These are phyloP conservation scores for Aphodius sticticus DNA, from an alignment of 2,888 invertebrate genomes.

Conservation along the genomic window DNA sequence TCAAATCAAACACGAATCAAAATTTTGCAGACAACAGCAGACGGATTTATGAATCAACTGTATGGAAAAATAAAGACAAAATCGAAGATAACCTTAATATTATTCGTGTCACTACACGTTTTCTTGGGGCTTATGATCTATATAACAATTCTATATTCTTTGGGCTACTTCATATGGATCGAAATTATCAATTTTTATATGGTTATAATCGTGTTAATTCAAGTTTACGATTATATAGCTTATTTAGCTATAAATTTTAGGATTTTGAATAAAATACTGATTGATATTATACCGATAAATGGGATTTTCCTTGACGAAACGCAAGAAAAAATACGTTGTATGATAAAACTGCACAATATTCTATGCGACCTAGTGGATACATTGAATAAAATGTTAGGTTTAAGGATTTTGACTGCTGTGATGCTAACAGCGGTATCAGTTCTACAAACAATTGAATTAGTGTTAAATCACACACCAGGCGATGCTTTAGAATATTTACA, in stretches of 20 bases:
- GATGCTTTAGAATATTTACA: not conserved
- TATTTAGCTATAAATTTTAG: not conserved
- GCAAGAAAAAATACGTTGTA: not conserved
- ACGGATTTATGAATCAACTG: not conserved
- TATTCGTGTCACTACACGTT: not conserved
- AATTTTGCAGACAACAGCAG: not conserved
- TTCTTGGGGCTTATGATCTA: not conserved
- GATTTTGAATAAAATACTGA: not conserved
- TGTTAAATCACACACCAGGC: constrained; percentile 5
- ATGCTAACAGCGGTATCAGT: constrained; percentile 15
- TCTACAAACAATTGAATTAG: constrained; percentile 17
- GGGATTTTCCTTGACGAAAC: not conserved
- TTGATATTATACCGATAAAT: not conserved
- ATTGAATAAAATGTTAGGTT: constrained; percentile 24
- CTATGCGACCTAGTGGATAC: constrained; percentile 24
- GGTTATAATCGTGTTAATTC: constrained; percentile 15
- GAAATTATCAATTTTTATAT: constrained; percentile 10
- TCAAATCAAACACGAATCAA: not conserved
- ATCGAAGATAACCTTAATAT: not conserved
- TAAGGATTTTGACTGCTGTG: constrained; percentile 23
- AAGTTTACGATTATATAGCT: constrained; percentile 12
- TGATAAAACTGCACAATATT: constrained; percentile 15
- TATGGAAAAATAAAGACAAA: not conserved
- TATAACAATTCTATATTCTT: not conserved
- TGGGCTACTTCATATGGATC: not conserved